Conservation (phyloP, 2,888 invertebrate species). For the Drosophila mimica region DNA sequence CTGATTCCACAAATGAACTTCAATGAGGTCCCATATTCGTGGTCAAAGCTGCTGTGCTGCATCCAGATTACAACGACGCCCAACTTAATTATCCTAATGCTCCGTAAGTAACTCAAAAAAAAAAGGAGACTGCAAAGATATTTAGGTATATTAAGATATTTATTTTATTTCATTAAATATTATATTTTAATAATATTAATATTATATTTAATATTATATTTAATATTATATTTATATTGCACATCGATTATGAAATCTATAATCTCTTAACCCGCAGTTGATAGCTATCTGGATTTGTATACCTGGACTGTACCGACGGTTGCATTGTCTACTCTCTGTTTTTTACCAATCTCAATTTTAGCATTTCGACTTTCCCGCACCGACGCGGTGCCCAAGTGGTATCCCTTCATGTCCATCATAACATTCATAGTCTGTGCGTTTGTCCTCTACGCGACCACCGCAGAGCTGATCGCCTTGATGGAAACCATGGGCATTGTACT, state of each 20-base stretch:
- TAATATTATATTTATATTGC: neutral
- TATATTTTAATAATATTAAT: neutral
- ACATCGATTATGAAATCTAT: neutral
- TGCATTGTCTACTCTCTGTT: rapidly evolving
- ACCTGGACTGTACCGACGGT: rapidly evolving
- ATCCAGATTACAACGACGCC: conserved; percentile 41
- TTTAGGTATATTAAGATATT: too few species aligned
- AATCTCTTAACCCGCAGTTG: neutral
- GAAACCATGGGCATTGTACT: conserved; percentile 40
- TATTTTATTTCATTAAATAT: neutral
- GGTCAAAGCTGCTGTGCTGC: conserved; percentile 46
- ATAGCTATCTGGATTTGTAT: rapidly evolving
- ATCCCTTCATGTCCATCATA: conserved; percentile 4
- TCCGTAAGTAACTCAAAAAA: conserved; percentile 12
- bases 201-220: too few species aligned
- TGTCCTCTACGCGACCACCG: conserved; percentile 16
- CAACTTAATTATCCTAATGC: neutral
- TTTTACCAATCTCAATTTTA: neutral
- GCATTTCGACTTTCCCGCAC: conserved; percentile 28
- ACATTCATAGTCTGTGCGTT: conserved; percentile 2
- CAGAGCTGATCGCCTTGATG: conserved; percentile 32
- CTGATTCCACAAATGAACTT: conserved; percentile 38
- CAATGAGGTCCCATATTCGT: neutral
- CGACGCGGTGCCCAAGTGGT: conserved; percentile 39
- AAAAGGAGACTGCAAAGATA: too few species aligned